Evolutionary conservation across 2,797 vertebrate genomes (phyloP).

Genomic region (Poeciliopsis presidionis): DNA sequence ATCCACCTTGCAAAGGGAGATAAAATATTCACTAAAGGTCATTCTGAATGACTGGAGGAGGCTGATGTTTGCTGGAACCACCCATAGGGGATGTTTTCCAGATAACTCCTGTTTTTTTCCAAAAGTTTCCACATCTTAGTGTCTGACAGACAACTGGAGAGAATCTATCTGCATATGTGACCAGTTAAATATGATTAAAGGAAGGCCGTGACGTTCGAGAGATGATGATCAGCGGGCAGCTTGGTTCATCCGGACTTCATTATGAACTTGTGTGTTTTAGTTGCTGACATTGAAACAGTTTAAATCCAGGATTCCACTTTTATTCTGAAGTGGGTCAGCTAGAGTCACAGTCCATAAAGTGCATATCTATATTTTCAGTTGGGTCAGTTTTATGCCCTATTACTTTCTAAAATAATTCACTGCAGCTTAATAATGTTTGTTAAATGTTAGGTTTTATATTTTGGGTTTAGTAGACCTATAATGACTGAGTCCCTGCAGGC

Average conservation of each 20-base stretch:
- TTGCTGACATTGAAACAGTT: not conserved
- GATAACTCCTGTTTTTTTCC: not conserved
- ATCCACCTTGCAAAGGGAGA: not conserved
- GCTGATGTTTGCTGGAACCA: not conserved
- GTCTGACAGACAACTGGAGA: constrained; percentile 48
- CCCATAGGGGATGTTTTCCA: not conserved
- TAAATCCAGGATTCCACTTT: not conserved
- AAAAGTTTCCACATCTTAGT: not conserved
- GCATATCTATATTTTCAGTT: not conserved
- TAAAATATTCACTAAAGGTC: not conserved
- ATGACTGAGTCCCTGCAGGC: not conserved
- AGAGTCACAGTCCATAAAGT: not conserved
- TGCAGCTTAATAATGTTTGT: not conserved
- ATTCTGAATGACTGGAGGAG: not conserved
- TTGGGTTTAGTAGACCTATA: not conserved
- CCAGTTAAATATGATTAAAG: constrained; percentile 7
- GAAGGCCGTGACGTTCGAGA: not conserved
- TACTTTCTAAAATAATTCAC: not conserved
- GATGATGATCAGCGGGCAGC: not conserved
- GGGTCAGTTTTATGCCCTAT: not conserved
- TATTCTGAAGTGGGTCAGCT: not conserved
- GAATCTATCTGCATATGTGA: constrained; percentile 55
- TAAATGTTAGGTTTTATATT: not conserved
- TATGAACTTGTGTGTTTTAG: not conserved
- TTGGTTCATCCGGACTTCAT: not conserved